Evolutionary conservation across 2,888 invertebrate species (phyloP).

Genomic region (Antitype chi): DNA sequence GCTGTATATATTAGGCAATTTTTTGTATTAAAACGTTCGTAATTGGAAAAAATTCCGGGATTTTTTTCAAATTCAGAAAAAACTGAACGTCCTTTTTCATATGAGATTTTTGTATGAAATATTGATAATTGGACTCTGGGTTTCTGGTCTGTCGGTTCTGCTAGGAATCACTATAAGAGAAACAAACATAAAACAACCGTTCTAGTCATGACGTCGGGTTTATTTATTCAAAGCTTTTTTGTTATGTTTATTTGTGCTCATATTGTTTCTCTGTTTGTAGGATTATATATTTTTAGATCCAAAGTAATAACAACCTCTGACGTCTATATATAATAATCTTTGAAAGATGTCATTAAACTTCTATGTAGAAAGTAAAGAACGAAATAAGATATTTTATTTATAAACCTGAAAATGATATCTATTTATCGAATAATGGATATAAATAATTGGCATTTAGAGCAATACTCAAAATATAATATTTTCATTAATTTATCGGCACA

Average conservation of each 20-base stretch:
- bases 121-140: not conserved
- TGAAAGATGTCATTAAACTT: not conserved
- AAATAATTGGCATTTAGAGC: not conserved
- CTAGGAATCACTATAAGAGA: not conserved
- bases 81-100: no score
- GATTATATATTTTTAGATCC: not conserved
- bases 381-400: not conserved
- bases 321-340: not conserved
- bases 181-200: not conserved
- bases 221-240: not conserved
- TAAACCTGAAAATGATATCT: not conserved
- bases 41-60: not conserved
- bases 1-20: not conserved
- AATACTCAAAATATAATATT: not conserved
- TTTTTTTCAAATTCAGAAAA: not conserved
- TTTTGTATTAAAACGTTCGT: not conserved
- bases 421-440: not conserved
- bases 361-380: not conserved
- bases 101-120: no score
- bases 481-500: not conserved
- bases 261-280: not conserved
- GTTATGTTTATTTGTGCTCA: not conserved
- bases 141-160: not conserved
- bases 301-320: slow-evolving; percentile 3
- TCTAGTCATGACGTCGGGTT: not conserved